Base-by-base conservation (phyloP, 2,797 vertebrate genomes). In the Spinus pinus region DNA sequence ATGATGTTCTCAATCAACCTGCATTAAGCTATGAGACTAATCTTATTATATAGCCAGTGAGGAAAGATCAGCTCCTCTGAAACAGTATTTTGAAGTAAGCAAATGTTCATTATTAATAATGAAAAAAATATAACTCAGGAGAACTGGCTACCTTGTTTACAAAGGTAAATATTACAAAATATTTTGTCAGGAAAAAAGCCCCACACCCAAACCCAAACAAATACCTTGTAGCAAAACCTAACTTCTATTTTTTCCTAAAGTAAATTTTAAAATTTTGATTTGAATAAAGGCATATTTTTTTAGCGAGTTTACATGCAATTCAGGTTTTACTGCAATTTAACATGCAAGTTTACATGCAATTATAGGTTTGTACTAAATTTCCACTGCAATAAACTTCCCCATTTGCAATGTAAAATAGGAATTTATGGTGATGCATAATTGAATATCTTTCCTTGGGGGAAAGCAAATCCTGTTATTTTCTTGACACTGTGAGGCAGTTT, bases 381-480 rank as follows among this genome's bases (percentile, higher is more conserved):
- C 15, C 37, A 66, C 27, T 53, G 33, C 46, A 88, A 61, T 41
- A 33, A 85, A 73, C 16, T 78, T 17, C 8, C 3, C 16, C 28
- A 64, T 86, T 85, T 90, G 19, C 74, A 82, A 39, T 22, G 20
- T 75, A 83, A 93, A 94, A 88, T 16, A 86, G 35, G 28, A 90
- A 93, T 77, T 86, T 30, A 42, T 1, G 0, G 71, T 73, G 9
- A 53, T 74, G 92, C 74, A 66, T 37, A 85, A 64, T 21, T 61
- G n/a, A 25, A 9, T 41, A 30, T 51, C 39, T 69, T 72, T 66
- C n/a, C 51, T 69, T 3, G 2, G 28, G 37, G 35, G n/a, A 90
- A 84, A 75, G 39, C 21, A 88, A 91, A 92, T 88, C 21, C 35
- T 88, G n/a, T 73, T 93, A 83, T 49, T 41, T 93, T 81, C 66